Evolutionary conservation across 2,888 invertebrate genomes (phyloP), one percentile per base, ranked within the genome.

Genomic region (Agrypnus murinus): DNA sequence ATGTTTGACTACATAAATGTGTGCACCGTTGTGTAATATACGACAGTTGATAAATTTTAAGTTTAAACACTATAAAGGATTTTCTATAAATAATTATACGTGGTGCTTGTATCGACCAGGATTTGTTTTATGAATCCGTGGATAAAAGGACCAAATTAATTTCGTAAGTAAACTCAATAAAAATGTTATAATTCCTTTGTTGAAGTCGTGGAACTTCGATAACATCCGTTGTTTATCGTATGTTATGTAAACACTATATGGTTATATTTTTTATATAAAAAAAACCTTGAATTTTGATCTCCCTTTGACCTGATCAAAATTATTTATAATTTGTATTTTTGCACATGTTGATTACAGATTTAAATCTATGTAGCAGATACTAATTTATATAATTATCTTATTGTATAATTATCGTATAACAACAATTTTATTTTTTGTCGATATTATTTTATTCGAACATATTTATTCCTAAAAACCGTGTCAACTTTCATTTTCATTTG

Each of bases 231-330:
- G 5, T 9, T 43, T n/a, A 40, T 73, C 78, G 64, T 79, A 78
- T 83, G 80, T 83, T 83, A 83, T 83, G 83, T 83, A 83, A 83
- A 83, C 82, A 74, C 45, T 65, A 19, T n/a, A n/a, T n/a, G 48
- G 46, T 19, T 31, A 43, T 31, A 62, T 32, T 65, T 60, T 62
- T 68, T 62, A 34, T 31, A 34, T 12, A 0, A 31, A 12, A 68
- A 60, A 68, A 68, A 43, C 68, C 68, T 68, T 68, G 68, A 57
- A 38, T 48, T 60, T 53, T 60, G 48, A 34, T 60, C 25, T 25
- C 25, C 25, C 25, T 45, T 25, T 15, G 45, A 8, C 4, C 10
- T 46, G 9, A n/a, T n/a, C 25, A 25, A 25, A 3, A 25, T 59
- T 58, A 34, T 17, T n/a, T 25, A 9, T 36, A n/a, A n/a, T n/a